A percentile compares a stretch with the other conserved stretches of the same genome.
Conservation (phyloP, 2,888 invertebrate genomes). For the Nephrotoma flavescens region DNA sequence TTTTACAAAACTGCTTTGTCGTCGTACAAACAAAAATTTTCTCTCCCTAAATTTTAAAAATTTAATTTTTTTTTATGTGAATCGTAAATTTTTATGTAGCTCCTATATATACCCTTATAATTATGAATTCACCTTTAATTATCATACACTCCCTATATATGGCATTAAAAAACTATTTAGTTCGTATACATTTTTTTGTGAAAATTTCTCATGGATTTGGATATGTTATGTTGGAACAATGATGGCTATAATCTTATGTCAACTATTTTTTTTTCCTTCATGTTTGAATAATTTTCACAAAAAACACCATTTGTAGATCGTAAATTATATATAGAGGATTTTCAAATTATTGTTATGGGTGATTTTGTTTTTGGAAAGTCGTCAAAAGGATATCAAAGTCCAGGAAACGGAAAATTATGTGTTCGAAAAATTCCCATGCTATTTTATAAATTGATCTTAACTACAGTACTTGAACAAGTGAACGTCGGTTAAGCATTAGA, state of each 20-base stretch:
- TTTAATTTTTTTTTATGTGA: not conserved
- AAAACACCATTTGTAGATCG: not conserved
- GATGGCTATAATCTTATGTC: not conserved
- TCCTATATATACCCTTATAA: not conserved
- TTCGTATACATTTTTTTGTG: not conserved
- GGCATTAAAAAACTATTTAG: not conserved
- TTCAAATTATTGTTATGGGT: not conserved
- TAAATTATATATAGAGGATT: not conserved
- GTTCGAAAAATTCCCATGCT: not conserved
- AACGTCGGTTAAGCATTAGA: no score
- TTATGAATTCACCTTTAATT: not conserved
- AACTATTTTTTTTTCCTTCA: not conserved
- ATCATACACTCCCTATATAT: not conserved
- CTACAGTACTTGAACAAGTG: no score
- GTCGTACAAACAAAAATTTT: not conserved
- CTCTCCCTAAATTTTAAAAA: not conserved
- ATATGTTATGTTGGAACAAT: not conserved
- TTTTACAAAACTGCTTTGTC: not conserved
- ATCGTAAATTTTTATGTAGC: not conserved
- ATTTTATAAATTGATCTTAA: not conserved
- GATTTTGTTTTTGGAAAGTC: not conserved
- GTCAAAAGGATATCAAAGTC: not conserved
- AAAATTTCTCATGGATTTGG: not conserved
- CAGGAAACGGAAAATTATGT: not conserved
- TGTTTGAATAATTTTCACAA: not conserved